A percentile compares a stretch with the other conserved stretches of the same genome.
phyloP scores from a whole-genome alignment of 2,888 invertebrate genomes.

The Thelaira solivaga region DNA sequence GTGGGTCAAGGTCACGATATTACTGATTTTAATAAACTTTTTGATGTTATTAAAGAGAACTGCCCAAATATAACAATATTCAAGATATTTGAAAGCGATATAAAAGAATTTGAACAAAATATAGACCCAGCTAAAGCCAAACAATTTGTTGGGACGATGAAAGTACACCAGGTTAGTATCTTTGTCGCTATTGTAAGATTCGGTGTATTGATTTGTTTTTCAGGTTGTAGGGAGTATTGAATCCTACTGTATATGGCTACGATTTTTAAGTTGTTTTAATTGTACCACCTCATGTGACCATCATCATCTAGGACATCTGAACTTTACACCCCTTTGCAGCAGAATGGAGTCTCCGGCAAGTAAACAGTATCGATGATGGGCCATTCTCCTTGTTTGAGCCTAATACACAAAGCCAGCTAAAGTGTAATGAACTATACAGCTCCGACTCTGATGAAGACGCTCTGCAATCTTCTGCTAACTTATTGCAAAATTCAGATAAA shows the following conservation, averaged over 20 bases:
- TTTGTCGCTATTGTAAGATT: too few relatives aligned
- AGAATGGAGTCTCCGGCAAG: slow-evolving; percentile 1
- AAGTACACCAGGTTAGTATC: slow-evolving; percentile 4
- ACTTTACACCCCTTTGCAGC: slow-evolving; percentile 4
- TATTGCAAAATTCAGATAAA: neutral
- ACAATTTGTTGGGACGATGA: slow-evolving; percentile 16
- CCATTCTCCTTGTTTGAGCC: neutral
- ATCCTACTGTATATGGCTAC: slow-evolving; percentile 1
- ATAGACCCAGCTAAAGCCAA: slow-evolving; percentile 25
- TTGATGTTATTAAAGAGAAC: slow-evolving; percentile 10
- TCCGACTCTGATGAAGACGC: slow-evolving; percentile 12
- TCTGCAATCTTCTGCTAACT: neutral
- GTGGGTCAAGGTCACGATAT: slow-evolving; percentile 9
- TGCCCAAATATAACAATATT: slow-evolving; percentile 17
- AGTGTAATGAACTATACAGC: slow-evolving; percentile 9
- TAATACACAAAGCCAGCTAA: neutral
- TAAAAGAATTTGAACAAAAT: too few relatives aligned
- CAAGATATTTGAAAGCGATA: slow-evolving; percentile 12
- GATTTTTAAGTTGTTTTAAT: slow-evolving; percentile 17
- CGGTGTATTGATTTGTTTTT: too few relatives aligned
- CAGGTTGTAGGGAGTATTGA: too few relatives aligned
- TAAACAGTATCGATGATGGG: slow-evolving; percentile 6
- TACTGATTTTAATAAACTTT: slow-evolving; percentile 3
- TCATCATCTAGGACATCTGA: slow-evolving; percentile 16
- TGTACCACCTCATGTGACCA: slow-evolving; percentile 27